Evolutionary conservation across 35 echinoderm and acorn worm species (phyloP).

Genomic region (Acanthaster planci): DNA sequence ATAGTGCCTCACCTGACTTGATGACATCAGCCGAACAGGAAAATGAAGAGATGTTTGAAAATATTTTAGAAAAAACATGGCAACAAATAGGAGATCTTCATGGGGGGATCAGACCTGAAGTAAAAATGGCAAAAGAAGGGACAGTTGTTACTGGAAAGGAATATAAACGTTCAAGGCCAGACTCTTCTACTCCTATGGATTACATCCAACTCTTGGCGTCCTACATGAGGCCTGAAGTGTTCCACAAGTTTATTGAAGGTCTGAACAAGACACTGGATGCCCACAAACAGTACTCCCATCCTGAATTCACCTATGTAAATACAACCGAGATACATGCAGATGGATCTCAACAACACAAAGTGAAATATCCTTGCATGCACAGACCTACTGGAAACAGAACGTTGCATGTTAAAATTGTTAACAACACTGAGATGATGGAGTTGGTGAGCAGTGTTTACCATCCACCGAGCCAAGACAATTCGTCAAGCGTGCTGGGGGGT

Average conservation of each 20-base stretch:
- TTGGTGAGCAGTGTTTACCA: slow-evolving; percentile 33
- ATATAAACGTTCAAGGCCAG: neutral
- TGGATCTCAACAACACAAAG: neutral
- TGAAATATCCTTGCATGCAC: slow-evolving; percentile 56
- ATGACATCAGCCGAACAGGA: no score
- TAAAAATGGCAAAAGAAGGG: no score
- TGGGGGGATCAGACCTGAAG: no score
- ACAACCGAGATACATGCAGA: neutral
- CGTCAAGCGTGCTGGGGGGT: slow-evolving; percentile 30
- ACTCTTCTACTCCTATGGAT: neutral
- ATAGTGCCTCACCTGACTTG: no score
- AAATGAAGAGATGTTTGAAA: no score
- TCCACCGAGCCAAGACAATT: neutral
- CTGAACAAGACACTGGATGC: neutral
- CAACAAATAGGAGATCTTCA: no score
- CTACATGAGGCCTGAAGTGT: neutral
- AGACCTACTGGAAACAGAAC: slow-evolving; percentile 33
- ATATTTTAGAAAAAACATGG: no score
- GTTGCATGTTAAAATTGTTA: slow-evolving; percentile 55
- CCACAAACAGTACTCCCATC: neutral
- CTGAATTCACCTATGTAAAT: neutral
- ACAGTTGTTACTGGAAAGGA: no score
- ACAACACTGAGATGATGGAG: slow-evolving; percentile 60
- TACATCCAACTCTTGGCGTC: slow-evolving; percentile 1
- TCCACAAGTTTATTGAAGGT: neutral